Conservation (phyloP, 2,888 invertebrate genomes). For the Spisula subtruncata region DNA sequence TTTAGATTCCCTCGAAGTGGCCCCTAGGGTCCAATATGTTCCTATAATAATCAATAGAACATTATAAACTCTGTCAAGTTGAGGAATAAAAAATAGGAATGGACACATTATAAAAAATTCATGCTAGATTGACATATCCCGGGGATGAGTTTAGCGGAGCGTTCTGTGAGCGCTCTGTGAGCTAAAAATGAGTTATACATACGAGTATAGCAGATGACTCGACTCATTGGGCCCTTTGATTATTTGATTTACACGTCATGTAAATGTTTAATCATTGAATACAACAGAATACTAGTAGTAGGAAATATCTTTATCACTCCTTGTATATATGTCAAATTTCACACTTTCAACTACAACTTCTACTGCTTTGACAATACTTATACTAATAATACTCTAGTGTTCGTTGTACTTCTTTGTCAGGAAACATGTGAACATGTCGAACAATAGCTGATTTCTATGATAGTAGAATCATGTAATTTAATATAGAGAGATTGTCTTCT, state of each 20-base stretch:
- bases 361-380: background rate
- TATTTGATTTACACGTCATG: background rate
- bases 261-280: background rate
- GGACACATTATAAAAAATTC: conserved; percentile 20
- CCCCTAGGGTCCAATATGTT: background rate
- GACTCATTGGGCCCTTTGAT: background rate
- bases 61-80: background rate
- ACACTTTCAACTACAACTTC: background rate
- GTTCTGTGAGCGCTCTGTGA: background rate
- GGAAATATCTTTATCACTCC: background rate
- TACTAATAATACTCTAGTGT: too few species aligned
- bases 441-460: background rate
- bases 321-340: conserved; percentile 22
- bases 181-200: background rate
- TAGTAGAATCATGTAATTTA: conserved; percentile 19
- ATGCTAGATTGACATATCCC: background rate
- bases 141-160: background rate
- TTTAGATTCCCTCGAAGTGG: background rate
- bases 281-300: background rate
- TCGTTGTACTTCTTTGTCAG: background rate
- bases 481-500: background rate
- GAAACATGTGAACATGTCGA: background rate
- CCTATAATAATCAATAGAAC: background rate
- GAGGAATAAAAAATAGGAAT: background rate
- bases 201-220: background rate